phyloP scores from a whole-genome alignment of 2,888 invertebrate species.

The Lacanobia oleracea region DNA sequence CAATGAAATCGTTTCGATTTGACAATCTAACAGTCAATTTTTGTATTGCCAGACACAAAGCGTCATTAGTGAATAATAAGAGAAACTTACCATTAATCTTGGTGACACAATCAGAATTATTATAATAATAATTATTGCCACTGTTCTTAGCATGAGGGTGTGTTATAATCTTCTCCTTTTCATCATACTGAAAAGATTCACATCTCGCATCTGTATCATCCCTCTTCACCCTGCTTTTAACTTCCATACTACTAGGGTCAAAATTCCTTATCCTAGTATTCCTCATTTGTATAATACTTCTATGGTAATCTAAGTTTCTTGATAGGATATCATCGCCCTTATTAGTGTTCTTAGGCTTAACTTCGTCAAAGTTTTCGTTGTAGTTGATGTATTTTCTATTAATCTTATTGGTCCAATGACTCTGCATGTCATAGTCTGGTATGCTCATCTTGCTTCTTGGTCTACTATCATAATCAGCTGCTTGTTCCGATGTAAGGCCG shows the following conservation, averaged over 20 bases:
- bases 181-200: slow-evolving; percentile 71
- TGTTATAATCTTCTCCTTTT: slow-evolving; percentile 66
- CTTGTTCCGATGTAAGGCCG: slow-evolving; percentile 74
- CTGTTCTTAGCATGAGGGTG: slow-evolving; percentile 77
- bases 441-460: slow-evolving; percentile 54
- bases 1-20: no score
- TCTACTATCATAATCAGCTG: slow-evolving; percentile 80
- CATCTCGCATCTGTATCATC: slow-evolving; percentile 73
- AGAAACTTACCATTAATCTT: slow-evolving; percentile 79
- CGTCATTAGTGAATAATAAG: background rate
- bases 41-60: no score
- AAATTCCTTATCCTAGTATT: slow-evolving; percentile 58
- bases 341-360: slow-evolving; percentile 31
- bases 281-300: slow-evolving; percentile 54
- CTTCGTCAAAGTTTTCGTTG: slow-evolving; percentile 50
- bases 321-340: slow-evolving; percentile 39
- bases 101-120: slow-evolving; percentile 79
- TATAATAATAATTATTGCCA: slow-evolving; percentile 80
- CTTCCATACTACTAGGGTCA: slow-evolving; percentile 58
- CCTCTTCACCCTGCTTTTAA: slow-evolving; percentile 73
- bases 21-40: no score
- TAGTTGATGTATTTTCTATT: slow-evolving; percentile 53
- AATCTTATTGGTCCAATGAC: slow-evolving; percentile 69
- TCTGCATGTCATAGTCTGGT: slow-evolving; percentile 56
- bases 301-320: slow-evolving; percentile 69